phyloP scores from a whole-genome alignment of 2,113 vertebrate genomes.

The Microtus oregoni region DNA sequence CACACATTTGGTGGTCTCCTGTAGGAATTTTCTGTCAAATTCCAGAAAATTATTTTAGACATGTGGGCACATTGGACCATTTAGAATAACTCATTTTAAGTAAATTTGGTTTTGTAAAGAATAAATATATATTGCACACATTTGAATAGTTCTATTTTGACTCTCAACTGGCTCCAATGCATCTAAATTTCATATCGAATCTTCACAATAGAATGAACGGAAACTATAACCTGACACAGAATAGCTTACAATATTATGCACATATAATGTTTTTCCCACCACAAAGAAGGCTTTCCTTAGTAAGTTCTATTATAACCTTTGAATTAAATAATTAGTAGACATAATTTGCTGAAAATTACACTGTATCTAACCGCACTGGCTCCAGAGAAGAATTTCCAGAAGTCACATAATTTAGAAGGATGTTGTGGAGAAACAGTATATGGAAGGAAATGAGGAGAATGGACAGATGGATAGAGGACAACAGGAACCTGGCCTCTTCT shows the following conservation, averaged over 20 bases:
- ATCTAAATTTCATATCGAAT: slow-evolving; percentile 74
- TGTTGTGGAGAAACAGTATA: not conserved
- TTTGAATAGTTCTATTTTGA: slow-evolving; percentile 61
- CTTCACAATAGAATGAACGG: slow-evolving; percentile 30
- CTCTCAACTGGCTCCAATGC: slow-evolving; percentile 70
- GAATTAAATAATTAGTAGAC: slow-evolving; percentile 48
- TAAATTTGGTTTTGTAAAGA: slow-evolving; percentile 57
- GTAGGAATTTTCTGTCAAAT: slow-evolving; percentile 48
- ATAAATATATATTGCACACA: not conserved
- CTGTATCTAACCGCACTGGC: not conserved
- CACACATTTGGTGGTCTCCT: slow-evolving; percentile 48
- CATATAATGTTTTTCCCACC: not conserved
- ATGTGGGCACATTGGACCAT: not conserved
- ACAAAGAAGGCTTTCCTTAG: slow-evolving; percentile 19
- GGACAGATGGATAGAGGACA: not conserved
- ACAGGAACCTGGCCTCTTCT: not conserved
- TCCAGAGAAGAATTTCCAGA: slow-evolving; percentile 62
- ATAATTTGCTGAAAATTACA: slow-evolving; percentile 39
- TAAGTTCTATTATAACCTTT: slow-evolving; percentile 63
- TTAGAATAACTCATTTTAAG: slow-evolving; percentile 48
- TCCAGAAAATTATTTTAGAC: slow-evolving; percentile 48
- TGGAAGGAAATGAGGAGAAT: not conserved
- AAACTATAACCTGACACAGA: slow-evolving; percentile 42
- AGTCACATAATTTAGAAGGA: slow-evolving; percentile 66
- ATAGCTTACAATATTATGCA: slow-evolving; percentile 51